These are phyloP conservation scores for Isichthys henryi DNA, from an alignment of 2,113 vertebrate genomes.

Conservation along the genomic window DNA sequence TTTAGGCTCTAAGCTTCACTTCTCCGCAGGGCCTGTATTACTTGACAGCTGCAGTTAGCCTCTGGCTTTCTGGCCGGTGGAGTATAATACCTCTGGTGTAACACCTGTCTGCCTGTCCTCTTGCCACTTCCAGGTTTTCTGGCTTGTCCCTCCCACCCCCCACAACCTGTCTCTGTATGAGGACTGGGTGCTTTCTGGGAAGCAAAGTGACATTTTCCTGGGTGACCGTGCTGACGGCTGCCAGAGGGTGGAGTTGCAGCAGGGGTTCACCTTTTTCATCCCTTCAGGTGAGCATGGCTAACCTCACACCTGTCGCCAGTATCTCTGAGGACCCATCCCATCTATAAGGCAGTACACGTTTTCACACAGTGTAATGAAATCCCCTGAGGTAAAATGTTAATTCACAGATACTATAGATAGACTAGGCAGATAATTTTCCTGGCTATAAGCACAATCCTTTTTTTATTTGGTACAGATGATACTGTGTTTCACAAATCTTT, in stretches of 20 bases:
- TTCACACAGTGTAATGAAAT: not conserved
- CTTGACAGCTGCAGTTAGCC: not conserved
- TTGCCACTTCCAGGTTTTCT: constrained; percentile 77
- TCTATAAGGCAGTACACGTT: not conserved
- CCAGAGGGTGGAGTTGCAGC: constrained; percentile 88
- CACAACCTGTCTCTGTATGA: constrained; percentile 91
- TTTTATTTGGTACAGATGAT: not conserved
- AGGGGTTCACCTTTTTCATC: constrained; percentile 93
- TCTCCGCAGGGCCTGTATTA: not conserved
- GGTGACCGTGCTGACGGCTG: constrained; percentile 88
- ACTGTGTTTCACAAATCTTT: not conserved
- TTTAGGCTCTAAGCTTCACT: not conserved
- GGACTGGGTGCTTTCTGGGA: constrained; percentile 95
- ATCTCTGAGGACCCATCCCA: not conserved
- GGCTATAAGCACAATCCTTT: not conserved
- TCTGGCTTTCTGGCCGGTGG: constrained; percentile 1
- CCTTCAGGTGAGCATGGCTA: constrained; percentile 74
- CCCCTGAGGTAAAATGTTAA: not conserved
- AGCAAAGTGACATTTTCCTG: constrained; percentile 92
- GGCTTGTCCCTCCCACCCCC: constrained; percentile 88
- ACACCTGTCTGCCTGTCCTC: not conserved
- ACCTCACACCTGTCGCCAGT: not conserved
- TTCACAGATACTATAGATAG: not conserved
- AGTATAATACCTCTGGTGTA: not conserved
- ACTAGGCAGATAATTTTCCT: not conserved